These are phyloP conservation scores for Siniperca obscura DNA, from an alignment of 2,797 vertebrate genomes.

Conservation along the genomic window DNA sequence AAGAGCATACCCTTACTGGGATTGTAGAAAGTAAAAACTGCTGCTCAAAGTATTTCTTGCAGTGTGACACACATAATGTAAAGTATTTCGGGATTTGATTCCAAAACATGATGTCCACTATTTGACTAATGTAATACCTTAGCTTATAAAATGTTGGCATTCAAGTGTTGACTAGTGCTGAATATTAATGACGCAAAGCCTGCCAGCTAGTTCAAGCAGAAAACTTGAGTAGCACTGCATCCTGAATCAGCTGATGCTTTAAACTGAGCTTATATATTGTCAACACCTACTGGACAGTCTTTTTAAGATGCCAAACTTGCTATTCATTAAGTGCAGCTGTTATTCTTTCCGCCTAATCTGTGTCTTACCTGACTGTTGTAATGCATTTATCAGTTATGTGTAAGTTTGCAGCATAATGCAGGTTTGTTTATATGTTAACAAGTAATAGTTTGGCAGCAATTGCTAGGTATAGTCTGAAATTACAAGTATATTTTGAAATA, in stretches of 20 bases:
- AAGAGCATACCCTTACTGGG: background rate
- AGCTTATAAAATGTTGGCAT: conserved; percentile 18
- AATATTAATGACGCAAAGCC: conserved; percentile 49
- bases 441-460: background rate
- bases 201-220: conserved; percentile 39
- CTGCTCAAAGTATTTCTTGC: conserved; percentile 12
- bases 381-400: background rate
- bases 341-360: background rate
- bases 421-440: background rate
- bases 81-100: conserved; percentile 1
- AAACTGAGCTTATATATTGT: conserved; percentile 23
- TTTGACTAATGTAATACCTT: conserved; percentile 18
- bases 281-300: background rate
- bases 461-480: background rate
- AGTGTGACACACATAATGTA: background rate
- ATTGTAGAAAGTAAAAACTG: background rate
- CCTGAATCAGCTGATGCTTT: conserved; percentile 36
- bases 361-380: background rate
- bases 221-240: conserved; percentile 17
- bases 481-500: conserved; percentile 8
- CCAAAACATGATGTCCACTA: background rate
- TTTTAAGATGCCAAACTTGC: conserved; percentile 14
- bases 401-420: background rate
- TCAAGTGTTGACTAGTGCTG: conserved; percentile 24
- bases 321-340: conserved; percentile 19